Conservation (phyloP, 1,140 invertebrate genomes). For the Mycetomoellerius zeteki region DNA sequence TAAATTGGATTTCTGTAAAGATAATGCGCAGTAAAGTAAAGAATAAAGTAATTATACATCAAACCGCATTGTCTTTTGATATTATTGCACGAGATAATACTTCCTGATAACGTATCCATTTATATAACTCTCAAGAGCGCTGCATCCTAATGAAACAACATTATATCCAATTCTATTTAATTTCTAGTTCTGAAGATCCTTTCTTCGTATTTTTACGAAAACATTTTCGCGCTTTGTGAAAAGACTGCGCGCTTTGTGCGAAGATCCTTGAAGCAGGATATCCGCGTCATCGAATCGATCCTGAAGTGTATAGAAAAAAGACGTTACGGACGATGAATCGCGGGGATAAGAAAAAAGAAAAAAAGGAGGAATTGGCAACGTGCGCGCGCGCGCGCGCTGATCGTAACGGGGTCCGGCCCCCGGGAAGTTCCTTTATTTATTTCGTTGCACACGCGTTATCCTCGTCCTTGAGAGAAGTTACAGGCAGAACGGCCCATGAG, state of each 20-base stretch:
- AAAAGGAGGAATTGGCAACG: slow-evolving; percentile 13
- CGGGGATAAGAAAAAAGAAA: slow-evolving; percentile 10
- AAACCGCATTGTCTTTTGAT: neutral
- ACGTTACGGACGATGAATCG: slow-evolving; percentile 38
- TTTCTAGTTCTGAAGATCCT: neutral
- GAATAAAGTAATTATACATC: neutral
- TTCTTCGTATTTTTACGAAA: neutral
- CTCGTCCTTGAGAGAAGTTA: slow-evolving; percentile 64
- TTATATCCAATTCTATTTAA: neutral
- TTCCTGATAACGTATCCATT: neutral
- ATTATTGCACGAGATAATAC: neutral
- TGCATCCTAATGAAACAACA: neutral
- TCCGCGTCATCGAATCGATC: slow-evolving; percentile 30
- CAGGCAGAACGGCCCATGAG: slow-evolving; percentile 49
- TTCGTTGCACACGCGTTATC: slow-evolving; percentile 46
- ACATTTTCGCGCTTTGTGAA: neutral
- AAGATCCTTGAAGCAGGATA: slow-evolving; percentile 44
- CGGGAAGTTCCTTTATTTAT: slow-evolving; percentile 50
- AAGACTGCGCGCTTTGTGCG: neutral
- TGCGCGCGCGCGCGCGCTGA: neutral
- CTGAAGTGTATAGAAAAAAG: slow-evolving; percentile 21
- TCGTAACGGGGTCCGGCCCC: slow-evolving; percentile 48
- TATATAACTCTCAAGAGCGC: neutral
- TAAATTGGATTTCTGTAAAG: too few species aligned
- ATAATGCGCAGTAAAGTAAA: neutral